Evolutionary conservation across 2,888 invertebrate genomes (phyloP).

Genomic region (Bursaphelenchus okinawaensis): DNA sequence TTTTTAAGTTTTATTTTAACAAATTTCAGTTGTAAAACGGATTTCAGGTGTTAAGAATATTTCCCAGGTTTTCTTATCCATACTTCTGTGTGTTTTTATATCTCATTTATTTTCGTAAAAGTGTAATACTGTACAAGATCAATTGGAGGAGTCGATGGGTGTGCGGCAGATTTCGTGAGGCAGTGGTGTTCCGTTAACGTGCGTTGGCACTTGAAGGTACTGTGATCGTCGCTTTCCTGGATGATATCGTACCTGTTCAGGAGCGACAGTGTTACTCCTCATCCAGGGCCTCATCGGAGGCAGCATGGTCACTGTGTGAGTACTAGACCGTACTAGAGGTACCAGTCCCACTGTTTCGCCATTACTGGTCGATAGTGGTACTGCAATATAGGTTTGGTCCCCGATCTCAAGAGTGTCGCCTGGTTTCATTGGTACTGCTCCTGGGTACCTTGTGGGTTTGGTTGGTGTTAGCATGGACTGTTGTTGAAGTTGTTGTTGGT

Average conservation of each 20-base stretch:
- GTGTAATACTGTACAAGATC: neutral
- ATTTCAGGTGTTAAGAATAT: too few species aligned
- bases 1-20: too few species aligned
- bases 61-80: too few species aligned
- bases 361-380: conserved; percentile 13
- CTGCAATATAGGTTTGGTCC: conserved; percentile 22
- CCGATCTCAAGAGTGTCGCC: conserved; percentile 25
- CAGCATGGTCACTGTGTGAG: neutral
- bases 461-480: neutral
- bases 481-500: conserved; percentile 8
- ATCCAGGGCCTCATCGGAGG: neutral
- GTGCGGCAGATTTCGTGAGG: conserved; percentile 16
- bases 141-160: neutral
- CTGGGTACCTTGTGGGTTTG: neutral
- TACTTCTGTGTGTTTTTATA: too few species aligned
- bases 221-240: conserved; percentile 7
- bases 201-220: neutral
- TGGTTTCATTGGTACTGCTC: conserved; percentile 11
- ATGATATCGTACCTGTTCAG: conserved; percentile 13
- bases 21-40: too few species aligned
- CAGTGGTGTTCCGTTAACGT: conserved; percentile 6
- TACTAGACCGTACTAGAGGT: neutral
- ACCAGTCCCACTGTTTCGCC: conserved; percentile 4
- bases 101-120: too few species aligned
- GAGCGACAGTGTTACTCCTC: neutral